These are phyloP conservation scores for Grus americana DNA, from an alignment of 2,113 vertebrate genomes.

Conservation along the genomic window DNA sequence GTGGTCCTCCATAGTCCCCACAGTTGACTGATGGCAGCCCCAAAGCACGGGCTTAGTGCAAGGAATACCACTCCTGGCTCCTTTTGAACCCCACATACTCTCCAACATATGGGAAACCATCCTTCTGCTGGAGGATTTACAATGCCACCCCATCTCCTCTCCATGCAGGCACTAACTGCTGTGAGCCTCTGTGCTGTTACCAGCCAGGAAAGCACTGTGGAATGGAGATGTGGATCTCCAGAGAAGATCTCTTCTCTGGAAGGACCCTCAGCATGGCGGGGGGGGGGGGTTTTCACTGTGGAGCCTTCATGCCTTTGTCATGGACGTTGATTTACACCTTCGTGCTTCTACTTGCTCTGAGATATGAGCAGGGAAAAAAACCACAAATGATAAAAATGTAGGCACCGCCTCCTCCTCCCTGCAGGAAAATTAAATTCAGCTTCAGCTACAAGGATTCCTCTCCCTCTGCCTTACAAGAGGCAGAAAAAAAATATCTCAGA, in stretches of 20 bases:
- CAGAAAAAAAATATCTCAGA: background rate
- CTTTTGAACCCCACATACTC: background rate
- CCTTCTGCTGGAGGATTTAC: background rate
- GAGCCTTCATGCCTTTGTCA: background rate
- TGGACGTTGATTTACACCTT: background rate
- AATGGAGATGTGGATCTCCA: background rate
- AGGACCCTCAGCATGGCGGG: background rate
- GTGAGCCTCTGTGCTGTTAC: background rate
- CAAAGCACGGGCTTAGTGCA: background rate
- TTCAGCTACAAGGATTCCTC: background rate
- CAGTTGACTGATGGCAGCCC: background rate
- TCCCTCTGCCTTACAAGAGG: background rate
- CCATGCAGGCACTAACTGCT: fast-evolving
- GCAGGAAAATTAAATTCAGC: background rate
- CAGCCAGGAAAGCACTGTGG: background rate
- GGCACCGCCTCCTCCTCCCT: background rate
- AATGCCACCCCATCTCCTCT: background rate
- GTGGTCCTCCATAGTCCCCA: background rate
- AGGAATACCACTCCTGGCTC: background rate
- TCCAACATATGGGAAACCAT: background rate
- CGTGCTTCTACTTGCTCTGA: background rate
- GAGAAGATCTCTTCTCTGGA: background rate
- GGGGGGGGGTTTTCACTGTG: background rate
- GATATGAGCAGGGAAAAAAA: background rate
- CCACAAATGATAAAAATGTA: background rate